Percentiles rank a stretch among this genome's conserved stretches.
Evolutionary conservation across 2,113 vertebrate genomes (phyloP).

Genomic region (Beaufortia kweichowensis): DNA sequence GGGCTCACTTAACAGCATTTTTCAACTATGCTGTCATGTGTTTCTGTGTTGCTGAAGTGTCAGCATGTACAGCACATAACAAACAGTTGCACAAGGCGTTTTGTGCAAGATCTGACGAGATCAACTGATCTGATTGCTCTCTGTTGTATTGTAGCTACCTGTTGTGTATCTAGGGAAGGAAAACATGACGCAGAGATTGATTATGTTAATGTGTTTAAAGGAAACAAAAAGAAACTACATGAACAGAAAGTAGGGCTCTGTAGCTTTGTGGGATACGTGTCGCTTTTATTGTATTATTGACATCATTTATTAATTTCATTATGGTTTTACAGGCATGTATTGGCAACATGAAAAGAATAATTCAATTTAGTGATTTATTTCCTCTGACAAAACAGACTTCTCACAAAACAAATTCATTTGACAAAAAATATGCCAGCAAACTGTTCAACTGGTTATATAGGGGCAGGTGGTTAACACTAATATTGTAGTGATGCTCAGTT

Average conservation of each 20-base stretch:
- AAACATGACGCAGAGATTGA: neutral
- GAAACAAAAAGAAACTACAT: neutral
- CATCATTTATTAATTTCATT: neutral
- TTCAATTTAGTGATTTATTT: neutral
- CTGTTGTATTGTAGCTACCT: neutral
- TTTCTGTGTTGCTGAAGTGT: slow-evolving; percentile 49
- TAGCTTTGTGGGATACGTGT: neutral
- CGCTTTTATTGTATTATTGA: neutral
- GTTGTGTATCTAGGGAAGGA: neutral
- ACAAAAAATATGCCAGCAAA: too few relatives aligned
- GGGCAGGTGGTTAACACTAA: too few relatives aligned
- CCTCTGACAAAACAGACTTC: neutral
- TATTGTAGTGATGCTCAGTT: too few relatives aligned
- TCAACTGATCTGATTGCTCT: neutral
- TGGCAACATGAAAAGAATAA: neutral
- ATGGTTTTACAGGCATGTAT: neutral
- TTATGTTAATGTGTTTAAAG: neutral
- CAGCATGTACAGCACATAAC: slow-evolving; percentile 61
- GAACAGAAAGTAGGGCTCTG: neutral
- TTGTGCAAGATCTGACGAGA: neutral
- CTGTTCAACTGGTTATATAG: too few relatives aligned
- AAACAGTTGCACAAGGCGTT: slow-evolving; percentile 54
- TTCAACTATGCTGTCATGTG: neutral
- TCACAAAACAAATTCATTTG: too few relatives aligned
- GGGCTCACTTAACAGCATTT: neutral